These are phyloP conservation scores for Bubo scandiacus DNA, from an alignment of 2,113 vertebrate genomes.

Conservation along the genomic window DNA sequence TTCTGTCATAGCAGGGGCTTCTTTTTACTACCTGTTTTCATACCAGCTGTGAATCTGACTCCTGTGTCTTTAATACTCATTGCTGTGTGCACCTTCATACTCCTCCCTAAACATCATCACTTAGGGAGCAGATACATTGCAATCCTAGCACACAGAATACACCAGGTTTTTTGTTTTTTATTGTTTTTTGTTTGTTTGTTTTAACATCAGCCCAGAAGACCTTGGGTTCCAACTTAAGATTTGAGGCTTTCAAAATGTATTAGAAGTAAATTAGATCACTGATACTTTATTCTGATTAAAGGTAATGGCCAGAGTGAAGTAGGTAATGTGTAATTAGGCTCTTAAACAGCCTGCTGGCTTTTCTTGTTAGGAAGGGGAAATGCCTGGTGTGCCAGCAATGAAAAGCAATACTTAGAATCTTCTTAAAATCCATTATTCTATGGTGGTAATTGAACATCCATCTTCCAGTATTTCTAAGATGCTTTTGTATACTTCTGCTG, in stretches of 20 bases:
- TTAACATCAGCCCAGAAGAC: not conserved
- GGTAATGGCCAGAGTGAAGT: not conserved
- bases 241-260: not conserved
- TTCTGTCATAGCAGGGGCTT: not conserved
- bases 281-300: not conserved
- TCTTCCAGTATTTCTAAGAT: not conserved
- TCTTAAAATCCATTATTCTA: not conserved
- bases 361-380: not conserved
- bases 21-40: not conserved
- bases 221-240: not conserved
- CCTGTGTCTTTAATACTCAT: not conserved
- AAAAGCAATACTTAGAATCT: not conserved
- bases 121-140: not conserved
- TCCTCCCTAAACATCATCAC: not conserved
- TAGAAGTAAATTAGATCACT: not conserved
- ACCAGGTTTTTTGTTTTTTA: not conserved
- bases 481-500: not conserved
- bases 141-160: not conserved
- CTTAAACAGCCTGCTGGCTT: not conserved
- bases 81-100: not conserved
- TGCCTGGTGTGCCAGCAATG: not conserved
- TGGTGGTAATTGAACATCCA: not conserved
- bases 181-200: not conserved
- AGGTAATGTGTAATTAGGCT: not conserved
- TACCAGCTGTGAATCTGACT: not conserved